Conservation (phyloP, 2,888 invertebrate genomes). For the Euclidia mi region DNA sequence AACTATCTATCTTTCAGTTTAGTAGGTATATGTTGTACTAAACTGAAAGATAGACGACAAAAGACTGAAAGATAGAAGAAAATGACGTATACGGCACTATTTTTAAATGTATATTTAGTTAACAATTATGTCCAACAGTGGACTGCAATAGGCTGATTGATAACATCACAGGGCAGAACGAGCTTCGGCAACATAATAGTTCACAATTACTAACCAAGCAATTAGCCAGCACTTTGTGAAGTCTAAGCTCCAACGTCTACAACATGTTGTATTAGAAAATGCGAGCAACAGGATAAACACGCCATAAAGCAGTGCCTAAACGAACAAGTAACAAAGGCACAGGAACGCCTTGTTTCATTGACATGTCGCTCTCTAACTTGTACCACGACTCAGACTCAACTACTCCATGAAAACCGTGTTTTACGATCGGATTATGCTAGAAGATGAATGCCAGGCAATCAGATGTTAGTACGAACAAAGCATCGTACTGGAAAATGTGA, state of each 20-base stretch:
- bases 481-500: constrained; percentile 85
- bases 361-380: constrained; percentile 47
- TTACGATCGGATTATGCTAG: constrained; percentile 85
- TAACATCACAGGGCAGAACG: too few relatives aligned
- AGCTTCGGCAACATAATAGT: too few relatives aligned
- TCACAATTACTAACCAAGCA: too few relatives aligned
- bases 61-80: too few relatives aligned
- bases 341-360: constrained; percentile 32
- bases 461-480: constrained; percentile 82
- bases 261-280: not conserved
- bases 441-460: constrained; percentile 86
- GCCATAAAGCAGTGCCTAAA: constrained; percentile 8
- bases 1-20: too few relatives aligned
- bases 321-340: constrained; percentile 33
- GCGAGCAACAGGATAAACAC: constrained; percentile 6
- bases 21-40: too few relatives aligned
- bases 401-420: constrained; percentile 74
- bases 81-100: too few relatives aligned
- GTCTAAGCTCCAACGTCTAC: not conserved
- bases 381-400: constrained; percentile 57
- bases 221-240: too few relatives aligned
- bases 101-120: too few relatives aligned
- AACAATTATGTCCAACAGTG: too few relatives aligned
- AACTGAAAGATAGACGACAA: too few relatives aligned
- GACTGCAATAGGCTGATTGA: too few relatives aligned